Evolutionary conservation across 2,113 vertebrate species (phyloP).

Genomic region (Camarhynchus parvulus): DNA sequence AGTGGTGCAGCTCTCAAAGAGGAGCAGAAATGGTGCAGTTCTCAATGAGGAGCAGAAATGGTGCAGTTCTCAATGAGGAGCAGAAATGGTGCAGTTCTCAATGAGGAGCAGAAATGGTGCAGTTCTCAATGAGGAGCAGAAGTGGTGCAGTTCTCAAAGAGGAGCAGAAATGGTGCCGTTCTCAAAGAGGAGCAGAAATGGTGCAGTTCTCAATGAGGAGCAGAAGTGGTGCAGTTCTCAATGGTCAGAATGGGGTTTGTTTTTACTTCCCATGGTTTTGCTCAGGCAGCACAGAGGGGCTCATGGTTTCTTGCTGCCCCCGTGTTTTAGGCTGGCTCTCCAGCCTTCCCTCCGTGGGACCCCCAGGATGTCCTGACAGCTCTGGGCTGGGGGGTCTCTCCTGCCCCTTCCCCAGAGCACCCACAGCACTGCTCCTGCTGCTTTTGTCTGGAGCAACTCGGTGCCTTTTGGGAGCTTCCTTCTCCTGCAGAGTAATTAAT

Average conservation of each 20-base stretch:
- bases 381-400: neutral
- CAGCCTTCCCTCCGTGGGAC: neutral
- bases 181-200: too few relatives aligned
- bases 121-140: too few relatives aligned
- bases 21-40: too few relatives aligned
- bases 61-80: too few relatives aligned
- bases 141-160: too few relatives aligned
- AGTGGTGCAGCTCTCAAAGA: too few relatives aligned
- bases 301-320: neutral
- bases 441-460: neutral
- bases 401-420: neutral
- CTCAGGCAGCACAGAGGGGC: neutral
- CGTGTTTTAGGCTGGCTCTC: neutral
- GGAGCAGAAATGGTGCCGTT: too few relatives aligned
- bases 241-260: neutral
- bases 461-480: neutral
- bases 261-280: neutral
- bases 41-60: too few relatives aligned
- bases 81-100: too few relatives aligned
- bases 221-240: too few relatives aligned
- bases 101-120: too few relatives aligned
- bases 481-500: neutral
- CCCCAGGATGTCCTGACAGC: accelerated
- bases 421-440: accelerated
- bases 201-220: too few relatives aligned